A percentile compares a stretch with the other conserved stretches of the same genome.
These are phyloP conservation scores for Zapus hudsonius DNA, from an alignment of 2,113 vertebrate genomes.

Conservation along the genomic window DNA sequence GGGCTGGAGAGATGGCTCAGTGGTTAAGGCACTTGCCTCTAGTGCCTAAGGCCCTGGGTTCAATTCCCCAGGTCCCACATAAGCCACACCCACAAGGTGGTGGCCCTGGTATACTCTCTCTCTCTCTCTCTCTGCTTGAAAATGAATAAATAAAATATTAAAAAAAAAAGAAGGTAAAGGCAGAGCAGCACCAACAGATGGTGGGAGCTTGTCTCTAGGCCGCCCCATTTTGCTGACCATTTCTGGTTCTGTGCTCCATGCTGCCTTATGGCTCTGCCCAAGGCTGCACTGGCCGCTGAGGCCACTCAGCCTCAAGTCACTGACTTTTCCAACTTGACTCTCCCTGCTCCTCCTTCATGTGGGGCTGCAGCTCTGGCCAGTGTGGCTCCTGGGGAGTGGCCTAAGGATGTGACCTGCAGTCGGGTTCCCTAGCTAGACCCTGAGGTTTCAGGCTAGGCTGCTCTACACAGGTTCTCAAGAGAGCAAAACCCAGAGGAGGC, in stretches of 20 bases:
- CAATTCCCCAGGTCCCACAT: too few relatives aligned
- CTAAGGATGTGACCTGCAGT: slow-evolving; percentile 56
- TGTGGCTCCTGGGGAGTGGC: slow-evolving; percentile 68
- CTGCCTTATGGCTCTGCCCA: not conserved
- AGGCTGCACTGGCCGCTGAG: not conserved
- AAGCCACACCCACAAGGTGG: too few relatives aligned
- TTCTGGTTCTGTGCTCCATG: not conserved
- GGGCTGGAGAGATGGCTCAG: too few relatives aligned
- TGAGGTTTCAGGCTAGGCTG: not conserved
- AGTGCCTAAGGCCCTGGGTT: too few relatives aligned
- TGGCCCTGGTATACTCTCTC: too few relatives aligned
- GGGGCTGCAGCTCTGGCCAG: slow-evolving; percentile 65
- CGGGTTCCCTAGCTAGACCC: too few relatives aligned
- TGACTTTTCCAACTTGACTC: slow-evolving; percentile 84
- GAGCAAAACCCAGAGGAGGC: slow-evolving; percentile 61
- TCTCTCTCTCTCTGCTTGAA: too few relatives aligned
- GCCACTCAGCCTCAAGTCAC: slow-evolving; percentile 50
- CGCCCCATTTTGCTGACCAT: not conserved
- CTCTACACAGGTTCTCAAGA: not conserved
- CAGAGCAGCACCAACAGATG: not conserved
- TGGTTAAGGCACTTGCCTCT: too few relatives aligned
- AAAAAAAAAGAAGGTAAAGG: not conserved
- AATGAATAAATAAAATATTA: too few relatives aligned
- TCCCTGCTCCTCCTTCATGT: slow-evolving; percentile 77
- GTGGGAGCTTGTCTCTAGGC: not conserved